phyloP scores from a whole-genome alignment of 2,888 invertebrate species.

The Caenorhabditis panamensis region DNA sequence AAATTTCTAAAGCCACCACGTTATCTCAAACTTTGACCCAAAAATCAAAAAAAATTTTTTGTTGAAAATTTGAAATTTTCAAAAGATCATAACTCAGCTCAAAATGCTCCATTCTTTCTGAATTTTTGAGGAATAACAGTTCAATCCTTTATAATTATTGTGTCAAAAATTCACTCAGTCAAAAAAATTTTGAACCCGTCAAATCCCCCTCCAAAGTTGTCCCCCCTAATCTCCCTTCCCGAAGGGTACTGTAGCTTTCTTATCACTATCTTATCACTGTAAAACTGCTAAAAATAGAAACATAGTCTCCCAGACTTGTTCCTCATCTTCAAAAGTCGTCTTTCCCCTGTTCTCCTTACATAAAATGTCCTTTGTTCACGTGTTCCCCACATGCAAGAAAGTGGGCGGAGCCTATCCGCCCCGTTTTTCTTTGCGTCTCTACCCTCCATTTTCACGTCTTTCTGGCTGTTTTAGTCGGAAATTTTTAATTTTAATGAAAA shows the following conservation, averaged over 20 bases:
- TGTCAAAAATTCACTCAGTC: no score
- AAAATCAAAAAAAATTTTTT: neutral
- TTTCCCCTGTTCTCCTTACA: neutral
- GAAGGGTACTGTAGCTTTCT: constrained; percentile 18
- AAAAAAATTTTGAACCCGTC: no score
- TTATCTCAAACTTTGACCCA: neutral
- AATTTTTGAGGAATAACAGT: neutral
- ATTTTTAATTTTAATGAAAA: neutral
- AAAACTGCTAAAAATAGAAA: constrained; percentile 8
- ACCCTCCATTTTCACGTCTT: neutral
- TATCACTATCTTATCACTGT: neutral
- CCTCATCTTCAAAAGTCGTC: constrained; percentile 9
- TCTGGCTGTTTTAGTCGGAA: constrained; percentile 1
- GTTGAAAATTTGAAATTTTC: neutral
- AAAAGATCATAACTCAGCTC: neutral
- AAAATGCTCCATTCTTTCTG: neutral
- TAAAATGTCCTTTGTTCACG: neutral
- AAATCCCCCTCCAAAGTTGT: neutral
- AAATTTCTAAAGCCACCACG: no score
- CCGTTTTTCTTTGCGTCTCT: constrained; percentile 14
- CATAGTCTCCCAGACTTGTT: neutral
- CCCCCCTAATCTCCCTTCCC: no score
- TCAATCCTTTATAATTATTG: neutral
- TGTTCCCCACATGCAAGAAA: neutral
- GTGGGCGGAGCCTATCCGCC: constrained; percentile 8